phyloP scores from a whole-genome alignment of 1,140 invertebrate species.

The Pararge aegeria region DNA sequence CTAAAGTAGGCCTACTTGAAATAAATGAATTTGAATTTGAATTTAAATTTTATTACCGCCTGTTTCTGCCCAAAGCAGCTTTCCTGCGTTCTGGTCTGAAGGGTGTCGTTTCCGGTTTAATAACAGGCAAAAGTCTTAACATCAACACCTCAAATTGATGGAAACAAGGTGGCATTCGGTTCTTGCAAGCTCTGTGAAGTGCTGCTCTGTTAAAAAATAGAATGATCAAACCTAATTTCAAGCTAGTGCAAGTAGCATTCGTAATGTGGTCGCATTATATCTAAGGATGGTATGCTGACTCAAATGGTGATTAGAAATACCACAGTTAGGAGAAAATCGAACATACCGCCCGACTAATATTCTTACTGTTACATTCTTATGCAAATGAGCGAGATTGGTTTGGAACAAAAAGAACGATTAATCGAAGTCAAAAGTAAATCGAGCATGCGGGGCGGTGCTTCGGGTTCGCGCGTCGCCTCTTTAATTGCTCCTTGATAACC shows the following conservation, averaged over 20 bases:
- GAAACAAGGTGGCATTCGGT: no score
- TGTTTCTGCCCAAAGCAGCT: no score
- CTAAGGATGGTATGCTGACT: conserved; percentile 14
- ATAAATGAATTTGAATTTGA: no score
- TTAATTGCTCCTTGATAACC: conserved; percentile 70
- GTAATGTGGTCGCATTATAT: not conserved
- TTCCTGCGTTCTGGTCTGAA: no score
- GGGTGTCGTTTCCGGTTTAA: no score
- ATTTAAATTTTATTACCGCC: no score
- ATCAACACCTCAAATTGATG: no score
- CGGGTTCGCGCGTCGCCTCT: conserved; percentile 55
- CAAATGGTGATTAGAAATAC: conserved; percentile 13
- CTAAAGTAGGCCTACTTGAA: no score
- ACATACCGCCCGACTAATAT: conserved; percentile 33
- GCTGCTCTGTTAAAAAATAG: no score
- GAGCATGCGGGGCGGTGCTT: conserved; percentile 53
- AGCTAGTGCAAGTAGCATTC: not conserved
- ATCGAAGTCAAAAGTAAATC: conserved; percentile 68
- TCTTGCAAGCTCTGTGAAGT: no score
- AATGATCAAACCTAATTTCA: not conserved
- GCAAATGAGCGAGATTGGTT: conserved; percentile 60
- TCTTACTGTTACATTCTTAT: conserved; percentile 58
- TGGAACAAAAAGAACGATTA: conserved; percentile 66
- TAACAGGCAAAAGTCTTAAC: no score
- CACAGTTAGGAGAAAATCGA: conserved; percentile 27